Base-by-base conservation (phyloP, 2,888 invertebrate genomes). In the Apamea epomidion region DNA sequence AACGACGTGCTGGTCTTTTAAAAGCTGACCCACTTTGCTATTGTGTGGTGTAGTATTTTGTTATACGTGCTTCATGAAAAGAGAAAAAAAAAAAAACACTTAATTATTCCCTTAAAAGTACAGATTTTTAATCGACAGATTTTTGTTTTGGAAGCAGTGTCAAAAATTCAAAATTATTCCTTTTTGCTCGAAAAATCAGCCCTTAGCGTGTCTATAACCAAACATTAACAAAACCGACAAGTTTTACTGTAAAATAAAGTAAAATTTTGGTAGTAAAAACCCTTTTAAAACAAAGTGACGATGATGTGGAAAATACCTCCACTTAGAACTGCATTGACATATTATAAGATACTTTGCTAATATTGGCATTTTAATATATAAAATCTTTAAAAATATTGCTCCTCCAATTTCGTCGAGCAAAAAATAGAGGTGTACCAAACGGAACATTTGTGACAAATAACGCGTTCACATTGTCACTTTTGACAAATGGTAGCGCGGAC, bases 21-120 rank as follows among this genome's bases (percentile, higher is more conserved):
- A 29, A 74, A 82, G 68, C 65, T 80, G 87, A 70, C 75, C 87
- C 68, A 80, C 21, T 88, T 80, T 76, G 32, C 25, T 45, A 70
- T 64, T 84, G 80, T 87, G 45, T 58, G 16, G 7, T 48, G 16
- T 48, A 64, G 64, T 32, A 70, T 84, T 65, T 84, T 79, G 72
- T 69, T 60, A 45, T 70, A 7, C 42, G 48, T 79, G 14, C 64
- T 48, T 76, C 18, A 62, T 21, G 21, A 48, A 48, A 48, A 54
- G 18, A 51, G 1, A 18, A n/a, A n/a, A n/a, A 51, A 51, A 51
- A 51, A 48, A 48, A 51, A 16, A 51, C 51, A 51, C 51, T 51
- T 51, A 21, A 51, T 51, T 51, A 54, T 12, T n/a, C n/a, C n/a
- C n/a, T n/a, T n/a, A n/a, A n/a, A n/a, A n/a, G n/a, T n/a, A n/a